Evolutionary conservation across 2,797 vertebrate species (phyloP).

Genomic region (Pseudopleuronectes americanus): DNA sequence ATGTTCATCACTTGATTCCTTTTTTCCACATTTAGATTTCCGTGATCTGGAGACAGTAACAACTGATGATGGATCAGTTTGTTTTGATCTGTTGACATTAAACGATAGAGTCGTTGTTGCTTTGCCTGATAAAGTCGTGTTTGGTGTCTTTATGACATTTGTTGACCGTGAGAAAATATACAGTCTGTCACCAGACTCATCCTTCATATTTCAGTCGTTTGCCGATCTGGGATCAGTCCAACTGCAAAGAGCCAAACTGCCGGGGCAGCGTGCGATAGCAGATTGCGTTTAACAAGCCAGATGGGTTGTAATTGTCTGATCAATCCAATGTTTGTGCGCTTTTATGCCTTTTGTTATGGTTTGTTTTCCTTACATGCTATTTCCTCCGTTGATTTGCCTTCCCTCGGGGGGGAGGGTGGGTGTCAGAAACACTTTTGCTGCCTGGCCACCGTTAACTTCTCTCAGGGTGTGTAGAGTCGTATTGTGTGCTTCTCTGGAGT

Average conservation of each 20-base stretch:
- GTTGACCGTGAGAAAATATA: slow-evolving; percentile 11
- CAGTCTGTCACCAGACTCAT: slow-evolving; percentile 1
- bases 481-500: slow-evolving; percentile 42
- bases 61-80: too few relatives aligned
- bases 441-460: slow-evolving; percentile 53
- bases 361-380: slow-evolving; percentile 92
- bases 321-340: slow-evolving; percentile 96
- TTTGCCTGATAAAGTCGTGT: neutral
- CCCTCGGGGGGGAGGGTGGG: slow-evolving; percentile 78
- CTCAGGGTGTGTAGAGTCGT: slow-evolving; percentile 45
- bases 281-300: slow-evolving; percentile 99
- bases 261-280: slow-evolving; percentile 86
- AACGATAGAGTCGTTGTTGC: neutral
- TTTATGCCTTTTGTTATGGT: slow-evolving; percentile 96
- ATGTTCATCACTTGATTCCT: too few relatives aligned
- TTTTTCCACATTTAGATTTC: too few relatives aligned
- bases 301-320: slow-evolving; percentile 98
- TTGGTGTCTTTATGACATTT: slow-evolving; percentile 2
- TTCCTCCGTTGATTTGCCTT: slow-evolving; percentile 80
- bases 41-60: too few relatives aligned
- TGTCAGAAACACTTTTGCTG: slow-evolving; percentile 70
- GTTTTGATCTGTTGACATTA: too few relatives aligned
- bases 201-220: slow-evolving; percentile 25
- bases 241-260: slow-evolving; percentile 57
- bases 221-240: slow-evolving; percentile 61